Base-by-base conservation (phyloP, 2,113 vertebrate genomes). In the Phalacrocorax aristotelis region DNA sequence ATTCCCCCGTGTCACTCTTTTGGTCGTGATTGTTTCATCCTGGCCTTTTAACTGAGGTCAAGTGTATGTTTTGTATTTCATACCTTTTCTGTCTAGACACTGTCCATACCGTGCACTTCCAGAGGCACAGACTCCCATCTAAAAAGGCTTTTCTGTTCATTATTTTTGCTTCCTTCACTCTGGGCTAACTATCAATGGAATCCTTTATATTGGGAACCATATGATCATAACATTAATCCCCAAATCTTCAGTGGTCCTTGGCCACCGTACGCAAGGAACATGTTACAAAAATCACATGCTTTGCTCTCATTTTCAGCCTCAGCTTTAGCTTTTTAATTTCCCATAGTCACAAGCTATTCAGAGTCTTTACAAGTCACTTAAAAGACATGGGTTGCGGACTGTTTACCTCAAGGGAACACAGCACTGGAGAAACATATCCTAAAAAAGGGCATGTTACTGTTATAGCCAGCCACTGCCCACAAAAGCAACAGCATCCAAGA, bases 1-100 rank as follows among this genome's bases (percentile, higher is more conserved):
- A 22, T 57, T 94, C 20, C 40, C 44, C 36, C 4, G 0, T 15
- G 30, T 77, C 60, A 36, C 26, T 55, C 49, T 38, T 90, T 40
- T 46, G 86, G 70, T 30, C 77, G 66, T 42, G 51, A 69, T 77
- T 95, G 66, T 84, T 95, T 87, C 89, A 76, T 84, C 86, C 78
- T 13, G 68, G 89, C 82, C 91, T 93, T 94, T 74, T 79, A 89
- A 87, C 82, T 42, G 91, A 95, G 93, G 84, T 93, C 89, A 97
- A 95, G 58, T 85, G 78, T 54, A 80, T 62, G 49, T 70, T 91
- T 88, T 90, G n/a, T 74, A 71, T 83, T 93, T 87, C 87, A 44
- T 93, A 95, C 76, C 58, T 95, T 90, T 83, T 91, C 91, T 61
- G 61, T 76, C 82, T 80, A 89, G 91, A 95, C 81, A 76, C 18